Percentiles rank a stretch among this genome's conserved stretches.
Evolutionary conservation across 23 tunicate species (phyloP).

Genomic region (Aplidium turbinatum): DNA sequence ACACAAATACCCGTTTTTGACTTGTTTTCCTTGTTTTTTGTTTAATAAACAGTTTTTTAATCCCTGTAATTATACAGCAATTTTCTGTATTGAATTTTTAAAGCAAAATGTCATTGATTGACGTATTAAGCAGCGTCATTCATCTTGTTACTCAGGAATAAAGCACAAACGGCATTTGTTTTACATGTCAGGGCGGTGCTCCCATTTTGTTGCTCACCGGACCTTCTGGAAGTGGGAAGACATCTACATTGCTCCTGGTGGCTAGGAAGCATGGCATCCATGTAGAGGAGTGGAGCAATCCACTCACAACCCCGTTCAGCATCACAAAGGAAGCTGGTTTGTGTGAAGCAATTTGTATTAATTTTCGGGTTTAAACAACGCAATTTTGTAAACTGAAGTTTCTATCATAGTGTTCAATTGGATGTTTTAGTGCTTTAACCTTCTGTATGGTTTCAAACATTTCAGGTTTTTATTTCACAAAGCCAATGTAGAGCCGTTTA

Average conservation of each 20-base stretch:
- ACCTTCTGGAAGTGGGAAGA: slow-evolving; percentile 89
- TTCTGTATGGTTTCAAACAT: too few species aligned
- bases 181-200: slow-evolving; percentile 44
- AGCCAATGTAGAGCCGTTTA: too few species aligned
- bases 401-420: neutral
- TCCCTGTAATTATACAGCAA: neutral
- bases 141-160: neutral
- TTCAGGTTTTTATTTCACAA: too few species aligned
- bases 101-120: neutral
- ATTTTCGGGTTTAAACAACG: too few species aligned
- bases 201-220: slow-evolving; percentile 67
- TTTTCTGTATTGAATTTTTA: neutral
- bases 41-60: neutral
- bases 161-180: neutral
- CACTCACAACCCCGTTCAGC: slow-evolving; percentile 57
- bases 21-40: neutral
- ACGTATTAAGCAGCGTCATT: neutral
- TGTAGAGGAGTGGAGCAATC: slow-evolving; percentile 82
- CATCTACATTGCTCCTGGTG: slow-evolving; percentile 61
- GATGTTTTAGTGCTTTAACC: neutral
- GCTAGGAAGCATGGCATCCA: slow-evolving; percentile 48
- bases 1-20: too few species aligned
- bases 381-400: neutral
- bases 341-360: too few species aligned
- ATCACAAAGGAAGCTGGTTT: slow-evolving; percentile 65